Base-by-base conservation (phyloP, 1,140 invertebrate species). In the Agrypnia vestita region DNA sequence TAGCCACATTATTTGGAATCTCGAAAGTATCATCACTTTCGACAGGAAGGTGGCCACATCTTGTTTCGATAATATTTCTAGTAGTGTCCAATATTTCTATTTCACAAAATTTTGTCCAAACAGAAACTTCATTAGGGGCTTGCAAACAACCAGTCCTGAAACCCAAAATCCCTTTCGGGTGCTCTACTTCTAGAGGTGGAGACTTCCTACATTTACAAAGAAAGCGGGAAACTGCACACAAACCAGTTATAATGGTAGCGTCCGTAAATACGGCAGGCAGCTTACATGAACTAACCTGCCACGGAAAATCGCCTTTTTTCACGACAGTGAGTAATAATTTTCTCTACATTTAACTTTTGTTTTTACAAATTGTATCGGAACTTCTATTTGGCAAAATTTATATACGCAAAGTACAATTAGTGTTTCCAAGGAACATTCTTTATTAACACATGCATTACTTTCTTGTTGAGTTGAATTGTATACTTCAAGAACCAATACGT, bases 41-140 rank as follows among this genome's bases (percentile, higher is more conserved):
- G 80, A 53, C 4, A 84, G 0, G 11, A 71, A 76, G 10, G 84
- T 67, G 8, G 85, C 83, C 49, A 64, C 17, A n/a, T n/a, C 13
- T 35, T 71, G 47, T 86, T 43, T 47, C 80, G 13, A 43, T 83
- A 67, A 61, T 21, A 15, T 9, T 35, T 80, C 6, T 87, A 12
- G 59, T 77, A 6, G 91, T 91, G 19, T 87, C 85, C 46, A 94
- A 89, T 13, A 96, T 88, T 85, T 97, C 95, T 17, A 97, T 90
- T 90, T 98, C 97, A 90, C 97, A 98, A 85, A 97, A 97, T 84
- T 94, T 95, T 0, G 97, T 98, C 96, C 96, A 98, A 35, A 95
- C 90, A 8, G 96, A 97, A 0, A 93, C 91, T 90, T 97, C 96
- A 13, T 95, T 94, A 82, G 95, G 96, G 10, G 95, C 94, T 80